Evolutionary conservation across 35 echinoderm and acorn worm species (phyloP).

Genomic region (Ophiothrix spiculata): DNA sequence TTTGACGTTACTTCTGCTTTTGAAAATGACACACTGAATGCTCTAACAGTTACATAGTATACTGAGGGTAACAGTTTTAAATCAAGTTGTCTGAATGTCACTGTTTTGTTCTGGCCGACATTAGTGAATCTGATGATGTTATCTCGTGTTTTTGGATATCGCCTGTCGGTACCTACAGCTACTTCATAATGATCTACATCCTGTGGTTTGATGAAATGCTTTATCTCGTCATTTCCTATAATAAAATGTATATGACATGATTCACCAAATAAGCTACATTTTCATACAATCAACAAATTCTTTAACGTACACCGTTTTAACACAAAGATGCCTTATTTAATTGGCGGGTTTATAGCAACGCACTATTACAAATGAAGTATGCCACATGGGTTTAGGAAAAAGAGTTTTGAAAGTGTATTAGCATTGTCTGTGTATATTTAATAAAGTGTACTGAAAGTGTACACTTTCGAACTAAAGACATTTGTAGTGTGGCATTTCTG

Average conservation of each 20-base stretch:
- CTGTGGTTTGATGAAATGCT: background rate
- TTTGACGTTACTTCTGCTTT: conserved; percentile 46
- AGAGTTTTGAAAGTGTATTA: too few species aligned
- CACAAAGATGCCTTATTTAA: background rate
- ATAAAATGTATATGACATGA: too few species aligned
- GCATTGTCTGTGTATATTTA: too few species aligned
- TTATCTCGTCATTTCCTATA: conserved; percentile 11
- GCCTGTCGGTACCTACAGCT: conserved; percentile 46
- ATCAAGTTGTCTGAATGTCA: conserved; percentile 31
- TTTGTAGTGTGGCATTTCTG: background rate
- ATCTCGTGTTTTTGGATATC: conserved; percentile 52
- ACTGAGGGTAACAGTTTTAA: background rate
- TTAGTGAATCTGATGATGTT: conserved; percentile 38
- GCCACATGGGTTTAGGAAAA: too few species aligned
- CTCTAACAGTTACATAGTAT: conserved; percentile 49
- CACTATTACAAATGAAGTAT: background rate
- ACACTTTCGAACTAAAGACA: background rate
- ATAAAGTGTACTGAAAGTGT: too few species aligned
- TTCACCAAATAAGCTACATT: background rate
- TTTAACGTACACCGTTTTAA: background rate
- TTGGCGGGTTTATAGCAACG: too few species aligned
- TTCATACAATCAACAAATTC: background rate
- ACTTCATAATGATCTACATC: conserved; percentile 32
- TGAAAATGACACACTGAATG: conserved; percentile 15
- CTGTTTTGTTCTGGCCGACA: conserved; percentile 26